These are phyloP conservation scores for Sebastes jordani DNA, from an alignment of 2,797 vertebrate species.

Conservation along the genomic window DNA sequence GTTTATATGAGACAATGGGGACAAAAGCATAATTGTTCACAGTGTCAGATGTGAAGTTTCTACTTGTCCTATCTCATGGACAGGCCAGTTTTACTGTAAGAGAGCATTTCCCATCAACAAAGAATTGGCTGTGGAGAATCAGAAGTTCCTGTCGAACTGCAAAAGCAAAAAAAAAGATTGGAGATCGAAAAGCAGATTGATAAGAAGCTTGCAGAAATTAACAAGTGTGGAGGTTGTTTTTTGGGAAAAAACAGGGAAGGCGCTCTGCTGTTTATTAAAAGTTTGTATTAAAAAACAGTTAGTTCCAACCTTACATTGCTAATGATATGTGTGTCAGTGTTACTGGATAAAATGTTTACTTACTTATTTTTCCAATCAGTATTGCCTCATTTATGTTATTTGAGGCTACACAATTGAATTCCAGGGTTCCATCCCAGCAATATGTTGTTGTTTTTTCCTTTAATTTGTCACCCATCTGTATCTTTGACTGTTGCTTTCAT, in stretches of 20 bases:
- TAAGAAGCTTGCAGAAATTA: neutral
- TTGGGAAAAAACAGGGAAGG: neutral
- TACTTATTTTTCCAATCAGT: neutral
- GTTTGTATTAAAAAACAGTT: neutral
- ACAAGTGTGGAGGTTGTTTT: neutral
- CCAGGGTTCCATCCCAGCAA: neutral
- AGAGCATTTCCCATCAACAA: neutral
- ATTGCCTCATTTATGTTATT: neutral
- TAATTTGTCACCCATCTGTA: constrained; percentile 6
- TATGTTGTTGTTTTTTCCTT: neutral
- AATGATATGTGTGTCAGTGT: neutral
- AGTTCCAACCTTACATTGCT: neutral
- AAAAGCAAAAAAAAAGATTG: neutral
- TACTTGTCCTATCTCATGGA: neutral
- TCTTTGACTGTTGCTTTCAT: constrained; percentile 9
- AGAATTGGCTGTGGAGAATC: neutral
- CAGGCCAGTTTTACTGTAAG: neutral
- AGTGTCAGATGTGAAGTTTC: neutral
- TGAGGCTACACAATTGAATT: neutral
- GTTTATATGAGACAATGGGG: neutral
- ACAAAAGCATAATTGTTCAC: neutral
- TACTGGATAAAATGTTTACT: neutral
- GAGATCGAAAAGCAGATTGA: neutral
- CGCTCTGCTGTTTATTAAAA: neutral
- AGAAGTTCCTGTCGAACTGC: too few species aligned